Base-by-base conservation (phyloP, 2,113 vertebrate genomes). In the Grus americana region DNA sequence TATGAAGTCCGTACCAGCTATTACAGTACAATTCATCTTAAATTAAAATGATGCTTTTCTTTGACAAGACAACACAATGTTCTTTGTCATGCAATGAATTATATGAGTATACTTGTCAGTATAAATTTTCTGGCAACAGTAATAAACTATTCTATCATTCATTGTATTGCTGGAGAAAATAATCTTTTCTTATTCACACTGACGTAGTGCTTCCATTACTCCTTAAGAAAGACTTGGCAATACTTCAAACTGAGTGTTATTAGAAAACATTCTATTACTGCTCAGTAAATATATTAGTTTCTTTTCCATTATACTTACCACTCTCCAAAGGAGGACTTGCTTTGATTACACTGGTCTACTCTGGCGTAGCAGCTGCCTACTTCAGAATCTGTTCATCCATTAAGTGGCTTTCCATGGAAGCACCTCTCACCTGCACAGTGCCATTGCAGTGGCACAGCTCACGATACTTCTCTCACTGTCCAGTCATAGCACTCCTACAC, bases 211-310 rank as follows among this genome's bases (percentile, higher is more conserved):
- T 97, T 97, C 81, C 85, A 95, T 97, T 97, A 92, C 44, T 95
- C 58, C 71, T 96, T 89, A 94, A 86, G 63, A 96, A 96, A 97
- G 91, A 88, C 58, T 95, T 94, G 82, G 91, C 80, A 97, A 65
- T 97, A 91, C 67, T 98, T 98, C 94, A 97, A 88, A 96, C 90
- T 91, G 79, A 96, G 59, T 95, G 30, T 96, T 96, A 97, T 96
- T 97, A 96, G 59, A 95, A 96, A 97, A 90, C 75, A 95, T 97
- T 97, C 88, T 92, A 87, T 97, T 97, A 96, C 71, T 91, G 57
- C 52, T 90, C 46, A 67, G 92, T 92, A 97, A 98, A 97, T 90
- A 96, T 70, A 95, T 97, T 88, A 74, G 86, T 96, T 98, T 93
- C 34, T 93, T 95, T 96, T 78, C 36, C 52, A 84, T 95, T 95